A percentile compares a stretch with the other conserved stretches of the same genome.
Evolutionary conservation across 2,797 vertebrate species (phyloP).

Genomic region (Cuculus canorus): DNA sequence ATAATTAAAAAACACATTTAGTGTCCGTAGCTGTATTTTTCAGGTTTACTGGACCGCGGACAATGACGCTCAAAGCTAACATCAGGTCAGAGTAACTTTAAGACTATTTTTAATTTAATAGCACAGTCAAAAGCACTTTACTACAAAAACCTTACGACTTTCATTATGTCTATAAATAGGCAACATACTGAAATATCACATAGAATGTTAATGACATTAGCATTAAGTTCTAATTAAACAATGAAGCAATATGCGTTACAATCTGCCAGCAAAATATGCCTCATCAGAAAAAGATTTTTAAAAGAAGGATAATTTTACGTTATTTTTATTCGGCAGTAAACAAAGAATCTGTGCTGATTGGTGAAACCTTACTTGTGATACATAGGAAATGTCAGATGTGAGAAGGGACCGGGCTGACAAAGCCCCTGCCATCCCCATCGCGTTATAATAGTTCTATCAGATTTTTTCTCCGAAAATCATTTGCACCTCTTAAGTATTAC

Average conservation of each 20-base stretch:
- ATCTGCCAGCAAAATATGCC: constrained; percentile 68
- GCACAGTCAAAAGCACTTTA: constrained; percentile 49
- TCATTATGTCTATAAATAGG: constrained; percentile 67
- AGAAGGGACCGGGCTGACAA: constrained; percentile 29
- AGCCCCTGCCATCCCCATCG: constrained; percentile 58
- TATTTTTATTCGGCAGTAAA: constrained; percentile 60
- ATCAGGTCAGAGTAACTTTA: constrained; percentile 7
- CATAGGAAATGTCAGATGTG: constrained; percentile 41
- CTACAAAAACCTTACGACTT: constrained; percentile 6
- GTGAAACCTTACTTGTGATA: constrained; percentile 47
- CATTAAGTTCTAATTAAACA: constrained; percentile 72
- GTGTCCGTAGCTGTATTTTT: background rate
- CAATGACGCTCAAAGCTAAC: constrained; percentile 27
- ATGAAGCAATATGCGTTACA: constrained; percentile 63
- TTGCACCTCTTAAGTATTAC: constrained; percentile 48
- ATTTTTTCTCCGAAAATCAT: constrained; percentile 61
- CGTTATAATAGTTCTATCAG: constrained; percentile 19
- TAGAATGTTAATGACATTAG: constrained; percentile 74
- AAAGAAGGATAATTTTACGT: constrained; percentile 65
- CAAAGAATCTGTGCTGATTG: constrained; percentile 51
- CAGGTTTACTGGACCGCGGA: background rate
- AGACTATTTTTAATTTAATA: constrained; percentile 56
- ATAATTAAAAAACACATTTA: background rate
- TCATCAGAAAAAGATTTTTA: constrained; percentile 59
- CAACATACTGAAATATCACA: constrained; percentile 44